Evolutionary conservation across 2,113 vertebrate genomes (phyloP).

Genomic region (Megaceryle maxima): DNA sequence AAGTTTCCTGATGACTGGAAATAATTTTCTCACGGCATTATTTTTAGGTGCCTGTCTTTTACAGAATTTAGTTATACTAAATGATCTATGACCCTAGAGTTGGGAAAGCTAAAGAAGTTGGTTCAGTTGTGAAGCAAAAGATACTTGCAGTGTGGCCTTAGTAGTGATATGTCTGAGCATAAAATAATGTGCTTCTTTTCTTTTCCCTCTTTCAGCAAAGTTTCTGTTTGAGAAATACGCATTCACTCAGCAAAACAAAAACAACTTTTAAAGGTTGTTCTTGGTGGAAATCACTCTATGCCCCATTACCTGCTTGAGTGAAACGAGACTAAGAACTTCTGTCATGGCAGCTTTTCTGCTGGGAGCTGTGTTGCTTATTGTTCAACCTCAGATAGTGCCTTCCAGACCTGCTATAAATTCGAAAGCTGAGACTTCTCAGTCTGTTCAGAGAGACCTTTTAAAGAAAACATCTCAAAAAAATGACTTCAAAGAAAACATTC

Average conservation of each 20-base stretch:
- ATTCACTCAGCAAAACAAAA: conserved; percentile 24
- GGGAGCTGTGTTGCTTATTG: conserved; percentile 83
- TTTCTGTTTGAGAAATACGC: background rate
- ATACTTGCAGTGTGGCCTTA: background rate
- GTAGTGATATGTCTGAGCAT: background rate
- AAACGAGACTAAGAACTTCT: conserved; percentile 79
- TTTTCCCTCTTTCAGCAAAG: conserved; percentile 52
- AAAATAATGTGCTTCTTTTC: conserved; percentile 16
- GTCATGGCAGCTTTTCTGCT: conserved; percentile 88
- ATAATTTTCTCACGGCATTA: background rate
- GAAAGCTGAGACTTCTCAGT: background rate
- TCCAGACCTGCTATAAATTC: conserved; percentile 68
- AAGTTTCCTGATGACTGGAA: background rate
- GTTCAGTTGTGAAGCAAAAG: background rate
- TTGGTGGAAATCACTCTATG: conserved; percentile 73
- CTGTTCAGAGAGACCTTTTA: conserved; percentile 57
- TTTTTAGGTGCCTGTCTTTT: background rate
- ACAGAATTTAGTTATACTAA: background rate
- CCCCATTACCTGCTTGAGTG: conserved; percentile 77
- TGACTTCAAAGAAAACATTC: conserved; percentile 1
- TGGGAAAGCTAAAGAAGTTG: background rate
- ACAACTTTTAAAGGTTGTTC: conserved; percentile 58
- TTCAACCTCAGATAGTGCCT: conserved; percentile 80
- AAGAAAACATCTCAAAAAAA: conserved; percentile 37
- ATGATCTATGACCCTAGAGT: background rate